A percentile compares a stretch with the other conserved stretches of the same genome.
Evolutionary conservation across 2,888 invertebrate genomes (phyloP).

Genomic region (Polyploca ridens): DNA sequence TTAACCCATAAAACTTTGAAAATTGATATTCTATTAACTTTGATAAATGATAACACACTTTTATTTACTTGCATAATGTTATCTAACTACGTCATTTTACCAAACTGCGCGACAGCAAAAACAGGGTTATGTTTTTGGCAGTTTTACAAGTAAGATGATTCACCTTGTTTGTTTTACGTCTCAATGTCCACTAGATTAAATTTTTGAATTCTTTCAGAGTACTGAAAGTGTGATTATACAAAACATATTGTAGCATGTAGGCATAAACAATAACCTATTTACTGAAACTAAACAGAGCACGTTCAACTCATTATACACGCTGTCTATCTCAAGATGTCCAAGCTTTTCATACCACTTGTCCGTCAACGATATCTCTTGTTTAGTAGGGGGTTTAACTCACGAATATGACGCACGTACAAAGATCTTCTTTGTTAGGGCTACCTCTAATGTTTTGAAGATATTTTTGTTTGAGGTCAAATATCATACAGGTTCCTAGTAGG

Average conservation of each 20-base stretch:
- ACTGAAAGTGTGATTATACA: constrained; percentile 8
- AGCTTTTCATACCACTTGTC: constrained; percentile 11
- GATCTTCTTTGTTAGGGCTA: not conserved
- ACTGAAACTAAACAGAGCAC: constrained; percentile 34
- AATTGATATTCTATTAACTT: too few species aligned
- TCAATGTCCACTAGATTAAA: constrained; percentile 8
- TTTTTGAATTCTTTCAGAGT: too few species aligned
- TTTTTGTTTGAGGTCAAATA: not conserved
- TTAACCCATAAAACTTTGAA: too few species aligned
- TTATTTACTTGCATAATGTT: constrained; percentile 19
- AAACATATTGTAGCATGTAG: constrained; percentile 1
- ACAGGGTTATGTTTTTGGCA: not conserved
- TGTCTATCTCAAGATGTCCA: constrained; percentile 11
- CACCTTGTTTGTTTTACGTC: constrained; percentile 41
- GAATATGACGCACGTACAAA: constrained; percentile 8
- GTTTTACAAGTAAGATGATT: not conserved
- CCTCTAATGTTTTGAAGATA: not conserved
- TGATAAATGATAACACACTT: too few species aligned
- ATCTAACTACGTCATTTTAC: constrained; percentile 12
- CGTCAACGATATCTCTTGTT: constrained; percentile 12
- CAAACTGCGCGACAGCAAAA: too few species aligned
- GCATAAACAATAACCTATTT: constrained; percentile 18
- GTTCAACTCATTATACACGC: constrained; percentile 45
- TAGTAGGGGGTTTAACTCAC: not conserved
- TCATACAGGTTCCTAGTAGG: too few species aligned